These are phyloP conservation scores for Toxotes lorentzi DNA, from an alignment of 2,797 vertebrate genomes.

Conservation along the genomic window DNA sequence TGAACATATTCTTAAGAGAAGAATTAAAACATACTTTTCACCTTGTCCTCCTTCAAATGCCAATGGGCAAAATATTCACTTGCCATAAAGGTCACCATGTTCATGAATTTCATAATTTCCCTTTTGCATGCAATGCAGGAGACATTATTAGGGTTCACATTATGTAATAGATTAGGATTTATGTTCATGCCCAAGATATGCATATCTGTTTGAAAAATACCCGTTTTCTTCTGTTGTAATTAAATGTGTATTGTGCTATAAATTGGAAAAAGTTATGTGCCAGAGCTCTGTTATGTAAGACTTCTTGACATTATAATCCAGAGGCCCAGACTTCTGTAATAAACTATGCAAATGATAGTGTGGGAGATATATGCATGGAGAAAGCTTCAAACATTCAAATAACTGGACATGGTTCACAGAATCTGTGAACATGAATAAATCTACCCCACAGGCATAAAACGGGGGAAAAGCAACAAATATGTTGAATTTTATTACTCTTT, in stretches of 20 bases:
- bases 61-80: background rate
- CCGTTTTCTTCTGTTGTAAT: no score
- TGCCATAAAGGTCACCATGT: background rate
- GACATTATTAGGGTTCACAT: background rate
- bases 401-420: background rate
- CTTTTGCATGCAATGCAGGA: background rate
- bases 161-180: background rate
- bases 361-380: background rate
- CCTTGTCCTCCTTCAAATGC: background rate
- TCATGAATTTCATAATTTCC: background rate
- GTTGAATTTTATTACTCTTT: background rate
- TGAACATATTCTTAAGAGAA: constrained; percentile 1
- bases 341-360: background rate
- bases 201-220: background rate
- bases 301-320: constrained; percentile 10
- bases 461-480: background rate
- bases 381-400: background rate
- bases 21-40: background rate
- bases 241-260: background rate
- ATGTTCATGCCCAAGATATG: background rate
- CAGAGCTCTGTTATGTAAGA: background rate
- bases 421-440: background rate
- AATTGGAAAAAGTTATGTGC: background rate
- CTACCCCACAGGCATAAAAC: background rate
- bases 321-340: background rate